Evolutionary conservation across 2,797 vertebrate species (phyloP).

Genomic region (Lepilemur ruficaudatus): DNA sequence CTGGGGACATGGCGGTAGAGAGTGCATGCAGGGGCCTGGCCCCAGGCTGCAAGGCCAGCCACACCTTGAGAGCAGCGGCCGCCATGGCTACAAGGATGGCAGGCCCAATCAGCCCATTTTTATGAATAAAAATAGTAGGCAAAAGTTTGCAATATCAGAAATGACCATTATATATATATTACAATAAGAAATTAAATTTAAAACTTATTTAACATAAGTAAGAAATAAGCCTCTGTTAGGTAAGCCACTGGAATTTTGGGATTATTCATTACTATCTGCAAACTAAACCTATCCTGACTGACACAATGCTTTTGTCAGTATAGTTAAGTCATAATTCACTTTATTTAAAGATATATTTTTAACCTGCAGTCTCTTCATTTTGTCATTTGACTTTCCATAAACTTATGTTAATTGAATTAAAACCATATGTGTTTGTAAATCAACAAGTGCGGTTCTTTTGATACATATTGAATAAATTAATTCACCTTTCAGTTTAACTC

Average conservation of each 20-base stretch:
- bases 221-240: not conserved
- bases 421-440: not conserved
- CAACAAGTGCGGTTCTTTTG: not conserved
- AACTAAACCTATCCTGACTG: not conserved
- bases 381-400: not conserved
- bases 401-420: not conserved
- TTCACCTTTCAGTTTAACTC: not conserved
- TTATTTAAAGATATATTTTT: not conserved
- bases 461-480: not conserved
- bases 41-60: no score
- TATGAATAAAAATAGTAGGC: not conserved
- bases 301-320: not conserved
- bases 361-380: not conserved
- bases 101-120: not conserved
- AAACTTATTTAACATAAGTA: not conserved
- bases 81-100: no score
- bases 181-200: not conserved
- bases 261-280: not conserved
- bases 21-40: no score
- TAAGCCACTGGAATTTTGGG: not conserved
- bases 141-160: not conserved
- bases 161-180: not conserved
- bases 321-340: not conserved
- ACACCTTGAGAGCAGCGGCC: no score
- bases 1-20: no score